phyloP scores from a whole-genome alignment of 2,797 vertebrate species.

The Enteromius thamalakanensis region DNA sequence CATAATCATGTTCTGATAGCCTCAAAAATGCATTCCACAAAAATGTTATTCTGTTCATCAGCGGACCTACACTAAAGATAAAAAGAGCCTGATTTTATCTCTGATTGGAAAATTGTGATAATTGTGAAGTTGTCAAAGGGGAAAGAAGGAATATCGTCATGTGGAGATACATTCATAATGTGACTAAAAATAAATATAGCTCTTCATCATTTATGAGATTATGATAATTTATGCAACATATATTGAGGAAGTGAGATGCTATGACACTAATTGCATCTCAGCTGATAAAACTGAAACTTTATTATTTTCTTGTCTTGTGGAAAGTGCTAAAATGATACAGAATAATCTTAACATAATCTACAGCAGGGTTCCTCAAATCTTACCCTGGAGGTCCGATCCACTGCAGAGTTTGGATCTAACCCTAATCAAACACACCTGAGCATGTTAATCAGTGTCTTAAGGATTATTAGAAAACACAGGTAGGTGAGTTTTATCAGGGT shows the following conservation, averaged over 20 bases:
- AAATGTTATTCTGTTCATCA: not conserved
- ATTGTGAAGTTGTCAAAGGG: not conserved
- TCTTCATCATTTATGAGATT: conserved; percentile 5
- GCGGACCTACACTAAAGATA: not conserved
- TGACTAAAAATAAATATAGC: not conserved
- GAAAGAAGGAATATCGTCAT: not conserved
- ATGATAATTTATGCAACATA: conserved; percentile 7
- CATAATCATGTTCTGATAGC: not conserved
- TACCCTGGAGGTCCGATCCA: too few species aligned
- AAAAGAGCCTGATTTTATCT: not conserved
- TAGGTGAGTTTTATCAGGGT: too few species aligned
- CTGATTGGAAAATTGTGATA: not conserved
- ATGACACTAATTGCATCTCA: not conserved
- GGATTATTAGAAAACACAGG: too few species aligned
- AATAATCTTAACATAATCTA: not conserved
- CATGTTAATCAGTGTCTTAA: too few species aligned
- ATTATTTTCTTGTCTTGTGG: not conserved
- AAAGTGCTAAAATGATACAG: not conserved
- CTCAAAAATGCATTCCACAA: not conserved
- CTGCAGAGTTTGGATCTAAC: too few species aligned
- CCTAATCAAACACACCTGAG: too few species aligned
- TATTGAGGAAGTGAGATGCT: not conserved
- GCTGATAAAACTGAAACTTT: not conserved
- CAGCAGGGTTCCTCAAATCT: too few species aligned
- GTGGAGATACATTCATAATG: not conserved